phyloP scores from a whole-genome alignment of 2,113 vertebrate species.

The Takifugu bimaculatus region DNA sequence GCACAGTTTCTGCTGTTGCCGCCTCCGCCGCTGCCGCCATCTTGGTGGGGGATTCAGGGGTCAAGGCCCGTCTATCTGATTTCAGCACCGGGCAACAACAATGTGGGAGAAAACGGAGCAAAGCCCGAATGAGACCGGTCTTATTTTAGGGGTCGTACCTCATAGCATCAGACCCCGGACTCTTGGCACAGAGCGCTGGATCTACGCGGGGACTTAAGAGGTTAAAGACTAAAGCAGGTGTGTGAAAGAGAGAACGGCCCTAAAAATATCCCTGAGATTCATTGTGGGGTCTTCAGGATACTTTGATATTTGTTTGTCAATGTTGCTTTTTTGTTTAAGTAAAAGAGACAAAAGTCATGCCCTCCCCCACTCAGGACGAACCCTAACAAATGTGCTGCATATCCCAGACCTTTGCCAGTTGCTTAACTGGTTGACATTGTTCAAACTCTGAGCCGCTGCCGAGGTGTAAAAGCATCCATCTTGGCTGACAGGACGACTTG shows the following conservation, averaged over 20 bases:
- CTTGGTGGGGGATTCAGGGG: too few species aligned
- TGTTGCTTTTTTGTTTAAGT: too few species aligned
- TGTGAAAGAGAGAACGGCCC: conserved; percentile 68
- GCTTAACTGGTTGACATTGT: conserved; percentile 26
- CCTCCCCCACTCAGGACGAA: neutral
- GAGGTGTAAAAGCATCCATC: conserved; percentile 42
- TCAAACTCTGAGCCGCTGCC: conserved; percentile 18
- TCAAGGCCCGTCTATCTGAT: neutral
- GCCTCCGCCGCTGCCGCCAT: too few species aligned
- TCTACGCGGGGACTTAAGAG: conserved; percentile 15
- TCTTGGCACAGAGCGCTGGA: conserved; percentile 71
- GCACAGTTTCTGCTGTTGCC: too few species aligned
- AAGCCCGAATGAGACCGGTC: conserved; percentile 38
- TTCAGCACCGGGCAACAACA: conserved; percentile 30
- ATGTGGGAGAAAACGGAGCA: conserved; percentile 38
- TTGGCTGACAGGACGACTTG: conserved; percentile 19
- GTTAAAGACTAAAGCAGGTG: conserved; percentile 79
- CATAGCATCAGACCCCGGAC: conserved; percentile 71
- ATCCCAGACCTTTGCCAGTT: neutral
- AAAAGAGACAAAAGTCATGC: neutral
- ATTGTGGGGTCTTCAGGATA: conserved; percentile 47
- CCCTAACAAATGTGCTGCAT: neutral
- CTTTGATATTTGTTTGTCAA: neutral
- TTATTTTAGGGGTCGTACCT: conserved; percentile 82
- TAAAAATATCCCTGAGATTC: conserved; percentile 86